These are phyloP conservation scores for Conistra vaccinii DNA, from an alignment of 2,888 invertebrate genomes.

Conservation along the genomic window DNA sequence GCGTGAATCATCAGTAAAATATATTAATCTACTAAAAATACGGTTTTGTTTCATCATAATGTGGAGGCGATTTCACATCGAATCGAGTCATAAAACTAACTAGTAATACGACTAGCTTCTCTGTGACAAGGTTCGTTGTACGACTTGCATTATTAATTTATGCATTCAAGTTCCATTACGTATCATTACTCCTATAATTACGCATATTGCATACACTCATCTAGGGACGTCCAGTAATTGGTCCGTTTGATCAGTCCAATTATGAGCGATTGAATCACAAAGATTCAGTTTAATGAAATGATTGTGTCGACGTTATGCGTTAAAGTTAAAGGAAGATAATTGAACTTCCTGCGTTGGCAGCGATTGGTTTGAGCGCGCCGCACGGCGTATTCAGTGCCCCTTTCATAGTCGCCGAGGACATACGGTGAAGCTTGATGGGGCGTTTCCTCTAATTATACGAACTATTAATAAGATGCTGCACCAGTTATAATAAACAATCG, in stretches of 20 bases:
- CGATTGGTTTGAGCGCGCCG: slow-evolving; percentile 83
- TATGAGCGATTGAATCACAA: slow-evolving; percentile 84
- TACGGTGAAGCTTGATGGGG: slow-evolving; percentile 83
- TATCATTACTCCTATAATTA: slow-evolving; percentile 61
- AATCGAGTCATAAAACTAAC: slow-evolving; percentile 23
- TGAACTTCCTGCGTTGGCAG: slow-evolving; percentile 88
- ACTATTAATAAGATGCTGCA: slow-evolving; percentile 86
- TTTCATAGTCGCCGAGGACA: slow-evolving; percentile 81
- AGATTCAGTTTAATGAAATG: slow-evolving; percentile 89
- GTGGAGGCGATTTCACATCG: slow-evolving; percentile 12
- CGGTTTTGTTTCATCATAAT: slow-evolving; percentile 29
- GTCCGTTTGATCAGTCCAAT: slow-evolving; percentile 84
- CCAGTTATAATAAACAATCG: slow-evolving; percentile 80
- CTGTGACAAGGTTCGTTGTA: slow-evolving; percentile 54
- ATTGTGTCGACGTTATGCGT: slow-evolving; percentile 89
- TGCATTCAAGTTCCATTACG: slow-evolving; percentile 55
- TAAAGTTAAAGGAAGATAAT: slow-evolving; percentile 89
- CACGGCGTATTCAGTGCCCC: slow-evolving; percentile 79
- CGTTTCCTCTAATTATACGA: slow-evolving; percentile 90
- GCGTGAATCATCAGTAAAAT: slow-evolving; percentile 45
- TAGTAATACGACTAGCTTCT: slow-evolving; percentile 37
- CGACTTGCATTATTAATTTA: slow-evolving; percentile 55
- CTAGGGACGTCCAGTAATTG: slow-evolving; percentile 74
- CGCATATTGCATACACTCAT: slow-evolving; percentile 63
- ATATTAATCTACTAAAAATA: slow-evolving; percentile 41